Conservation (phyloP, 2,113 vertebrate genomes). For the Micromys minutus region DNA sequence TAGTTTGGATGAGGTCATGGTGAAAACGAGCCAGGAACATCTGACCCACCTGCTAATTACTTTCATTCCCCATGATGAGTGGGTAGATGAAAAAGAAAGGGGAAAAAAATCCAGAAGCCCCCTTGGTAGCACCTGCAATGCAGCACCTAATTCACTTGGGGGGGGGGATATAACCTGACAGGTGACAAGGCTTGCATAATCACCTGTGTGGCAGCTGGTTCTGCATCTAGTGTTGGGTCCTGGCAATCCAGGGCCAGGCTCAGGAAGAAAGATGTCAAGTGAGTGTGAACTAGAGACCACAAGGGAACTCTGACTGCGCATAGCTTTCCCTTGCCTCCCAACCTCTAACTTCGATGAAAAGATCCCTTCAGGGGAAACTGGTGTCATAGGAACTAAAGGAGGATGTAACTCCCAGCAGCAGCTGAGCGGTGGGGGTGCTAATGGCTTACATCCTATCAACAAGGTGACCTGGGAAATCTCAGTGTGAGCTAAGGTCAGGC, state of each 20-base stretch:
- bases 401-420: background rate
- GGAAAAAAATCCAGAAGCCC: background rate
- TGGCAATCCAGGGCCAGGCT: background rate
- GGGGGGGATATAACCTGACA: background rate
- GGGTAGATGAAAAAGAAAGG: background rate
- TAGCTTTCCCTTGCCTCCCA: background rate
- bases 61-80: background rate
- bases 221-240: background rate
- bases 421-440: background rate
- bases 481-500: background rate
- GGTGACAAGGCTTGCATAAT: rapidly evolving
- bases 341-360: background rate
- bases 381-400: background rate
- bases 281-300: background rate
- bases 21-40: background rate
- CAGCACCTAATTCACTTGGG: background rate
- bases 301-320: background rate
- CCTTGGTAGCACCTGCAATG: background rate
- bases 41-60: background rate
- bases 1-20: background rate
- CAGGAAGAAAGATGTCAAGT: background rate
- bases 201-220: background rate
- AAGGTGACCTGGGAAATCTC: background rate
- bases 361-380: background rate
- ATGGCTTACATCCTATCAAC: background rate